These are phyloP conservation scores for Ptilodon capucinus DNA, from an alignment of 2,888 invertebrate species.

Conservation along the genomic window DNA sequence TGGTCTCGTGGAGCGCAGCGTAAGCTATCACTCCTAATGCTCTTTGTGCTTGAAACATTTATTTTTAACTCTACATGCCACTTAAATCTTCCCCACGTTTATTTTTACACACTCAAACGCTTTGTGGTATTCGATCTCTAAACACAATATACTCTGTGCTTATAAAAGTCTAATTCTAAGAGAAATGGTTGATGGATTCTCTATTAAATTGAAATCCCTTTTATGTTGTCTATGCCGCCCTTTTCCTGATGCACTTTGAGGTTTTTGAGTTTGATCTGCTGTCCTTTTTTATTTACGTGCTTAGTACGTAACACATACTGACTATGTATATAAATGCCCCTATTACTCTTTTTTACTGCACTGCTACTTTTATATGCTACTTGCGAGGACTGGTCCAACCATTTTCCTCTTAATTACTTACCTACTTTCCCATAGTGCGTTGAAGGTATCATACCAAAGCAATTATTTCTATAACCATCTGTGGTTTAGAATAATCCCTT, in stretches of 20 bases:
- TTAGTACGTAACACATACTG: no score
- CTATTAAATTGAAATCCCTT: constrained; percentile 9
- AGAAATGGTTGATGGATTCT: constrained; percentile 5
- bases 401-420: no score
- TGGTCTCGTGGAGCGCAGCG: no score
- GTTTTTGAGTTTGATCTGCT: background rate
- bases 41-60: background rate
- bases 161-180: constrained; percentile 4
- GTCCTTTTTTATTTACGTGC: no score
- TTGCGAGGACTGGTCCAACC: no score
- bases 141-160: constrained; percentile 14
- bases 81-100: constrained; percentile 21
- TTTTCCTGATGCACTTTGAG: constrained; percentile 5
- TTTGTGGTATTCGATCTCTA: constrained; percentile 33
- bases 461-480: no score
- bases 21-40: background rate
- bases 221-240: constrained; percentile 3
- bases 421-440: no score
- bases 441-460: no score
- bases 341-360: no score
- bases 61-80: constrained; percentile 1
- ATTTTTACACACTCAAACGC: constrained; percentile 20
- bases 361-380: no score
- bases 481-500: no score
- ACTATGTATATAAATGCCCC: no score